Percentiles rank a stretch among this genome's conserved stretches.
Conservation (phyloP, 2,888 invertebrate species). For the Meghimatium bilineatum region DNA sequence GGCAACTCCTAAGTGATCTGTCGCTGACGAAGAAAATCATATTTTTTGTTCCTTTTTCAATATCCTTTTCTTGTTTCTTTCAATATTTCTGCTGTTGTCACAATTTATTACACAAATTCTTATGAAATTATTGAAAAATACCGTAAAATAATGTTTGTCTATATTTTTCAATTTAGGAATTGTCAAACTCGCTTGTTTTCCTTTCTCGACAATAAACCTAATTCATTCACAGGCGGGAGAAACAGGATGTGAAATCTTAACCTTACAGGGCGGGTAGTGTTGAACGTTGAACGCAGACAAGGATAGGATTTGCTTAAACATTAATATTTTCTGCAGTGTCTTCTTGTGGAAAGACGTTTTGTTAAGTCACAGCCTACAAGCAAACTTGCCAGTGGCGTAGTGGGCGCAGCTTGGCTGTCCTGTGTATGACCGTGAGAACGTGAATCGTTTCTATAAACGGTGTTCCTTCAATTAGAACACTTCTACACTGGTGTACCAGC, state of each 20-base stretch:
- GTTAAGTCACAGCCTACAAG: background rate
- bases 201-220: background rate
- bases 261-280: constrained; percentile 7
- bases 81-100: no score
- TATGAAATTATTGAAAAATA: no score
- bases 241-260: constrained; percentile 14
- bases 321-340: constrained; percentile 22
- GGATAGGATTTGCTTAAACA: constrained; percentile 26
- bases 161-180: no score
- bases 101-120: no score
- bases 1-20: no score
- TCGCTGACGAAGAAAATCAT: no score
- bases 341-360: background rate
- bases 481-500: background rate
- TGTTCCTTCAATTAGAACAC: background rate
- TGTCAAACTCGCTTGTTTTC: constrained; percentile 10
- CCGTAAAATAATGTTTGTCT: no score
- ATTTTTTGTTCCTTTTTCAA: no score
- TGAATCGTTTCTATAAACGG: constrained; percentile 6
- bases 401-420: constrained; percentile 1
- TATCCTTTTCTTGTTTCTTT: no score
- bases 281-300: background rate
- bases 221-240: background rate
- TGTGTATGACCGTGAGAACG: background rate
- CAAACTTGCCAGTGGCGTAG: background rate